Base-by-base conservation (phyloP, 2,888 invertebrate species). In the Colostygia pectinataria region DNA sequence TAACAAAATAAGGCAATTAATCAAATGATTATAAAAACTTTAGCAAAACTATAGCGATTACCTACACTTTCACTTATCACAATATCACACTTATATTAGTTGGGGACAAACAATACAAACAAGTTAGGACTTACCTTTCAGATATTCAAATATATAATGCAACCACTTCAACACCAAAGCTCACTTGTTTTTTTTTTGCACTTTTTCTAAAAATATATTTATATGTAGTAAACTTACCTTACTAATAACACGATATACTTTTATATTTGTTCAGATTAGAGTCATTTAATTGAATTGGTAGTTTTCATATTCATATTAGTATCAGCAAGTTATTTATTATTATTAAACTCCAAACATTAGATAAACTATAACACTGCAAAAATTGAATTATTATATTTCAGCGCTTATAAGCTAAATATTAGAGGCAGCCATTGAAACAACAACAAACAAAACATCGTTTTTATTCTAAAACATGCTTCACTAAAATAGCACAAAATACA, bases 361-460 rank as follows among this genome's bases (percentile, higher is more conserved):
- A 29, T 25, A 32, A 42, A 43, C 42, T 34, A n/a, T 39, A 44
- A 47, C 41, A 42, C 42, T 32, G 41, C 38, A 34, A 18, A n/a
- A n/a, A n/a, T 6, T 32, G 7, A 20, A n/a, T n/a, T n/a, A n/a
- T n/a, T 15, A 15, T 36, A 28, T 32, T 38, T 41, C 53, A 56
- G 63, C 67, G 71, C 65, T 71, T 68, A 29, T 1, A 44, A 50
- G 44, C 64, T 59, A 65, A 51, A 32, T 68, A 80, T 86, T 87
- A 85, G 81, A 83, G 66, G 70, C 72, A 78, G 80, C 77, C 71
- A 85, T 74, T 82, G 82, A 90, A 90, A 90, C 86, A 80, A 89
- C 85, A 79, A 80, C 83, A 80, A 88, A 89, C 87, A 88, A 87
- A 88, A 86, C 82, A 87, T 77, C 60, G 67, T 71, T 65, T 87